Evolutionary conservation across 1,140 invertebrate species (phyloP).

Genomic region (Bombus superbus): DNA sequence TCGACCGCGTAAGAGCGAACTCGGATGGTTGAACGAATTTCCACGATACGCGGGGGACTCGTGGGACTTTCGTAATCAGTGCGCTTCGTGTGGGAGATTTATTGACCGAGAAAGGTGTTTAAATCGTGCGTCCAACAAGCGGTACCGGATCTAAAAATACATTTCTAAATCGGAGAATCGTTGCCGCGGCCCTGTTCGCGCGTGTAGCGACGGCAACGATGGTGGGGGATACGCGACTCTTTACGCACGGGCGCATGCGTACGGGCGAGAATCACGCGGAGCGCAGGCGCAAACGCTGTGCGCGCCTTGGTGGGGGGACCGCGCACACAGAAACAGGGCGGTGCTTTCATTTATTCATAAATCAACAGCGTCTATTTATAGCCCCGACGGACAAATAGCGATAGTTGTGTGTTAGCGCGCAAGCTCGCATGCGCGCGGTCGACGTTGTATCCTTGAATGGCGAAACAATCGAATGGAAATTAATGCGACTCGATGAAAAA

Average conservation of each 20-base stretch:
- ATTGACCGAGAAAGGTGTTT: slow-evolving; percentile 39
- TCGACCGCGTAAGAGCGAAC: fast-evolving
- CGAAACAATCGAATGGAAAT: slow-evolving; percentile 69
- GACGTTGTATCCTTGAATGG: slow-evolving; percentile 72
- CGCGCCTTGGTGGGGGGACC: background rate
- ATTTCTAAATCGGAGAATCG: slow-evolving; percentile 53
- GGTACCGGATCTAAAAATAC: slow-evolving; percentile 49
- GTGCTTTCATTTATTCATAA: slow-evolving; percentile 80
- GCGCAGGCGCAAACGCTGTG: slow-evolving; percentile 18
- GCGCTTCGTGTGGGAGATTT: background rate
- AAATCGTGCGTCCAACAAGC: slow-evolving; percentile 40
- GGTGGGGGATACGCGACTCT: slow-evolving; percentile 17
- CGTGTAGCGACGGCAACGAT: slow-evolving; percentile 11
- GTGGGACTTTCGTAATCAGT: background rate
- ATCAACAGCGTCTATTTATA: slow-evolving; percentile 79
- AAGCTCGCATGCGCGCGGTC: background rate
- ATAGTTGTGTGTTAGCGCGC: slow-evolving; percentile 64
- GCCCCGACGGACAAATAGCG: slow-evolving; percentile 76
- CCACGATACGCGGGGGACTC: background rate
- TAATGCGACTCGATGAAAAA: slow-evolving; percentile 29
- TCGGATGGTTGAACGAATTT: background rate
- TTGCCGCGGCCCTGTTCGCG: slow-evolving; percentile 39
- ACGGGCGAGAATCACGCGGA: background rate
- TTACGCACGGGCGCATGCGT: slow-evolving; percentile 40
- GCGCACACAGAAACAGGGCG: slow-evolving; percentile 63